Conservation (phyloP, 2,888 invertebrate genomes). For the Tetragnatha montana region DNA sequence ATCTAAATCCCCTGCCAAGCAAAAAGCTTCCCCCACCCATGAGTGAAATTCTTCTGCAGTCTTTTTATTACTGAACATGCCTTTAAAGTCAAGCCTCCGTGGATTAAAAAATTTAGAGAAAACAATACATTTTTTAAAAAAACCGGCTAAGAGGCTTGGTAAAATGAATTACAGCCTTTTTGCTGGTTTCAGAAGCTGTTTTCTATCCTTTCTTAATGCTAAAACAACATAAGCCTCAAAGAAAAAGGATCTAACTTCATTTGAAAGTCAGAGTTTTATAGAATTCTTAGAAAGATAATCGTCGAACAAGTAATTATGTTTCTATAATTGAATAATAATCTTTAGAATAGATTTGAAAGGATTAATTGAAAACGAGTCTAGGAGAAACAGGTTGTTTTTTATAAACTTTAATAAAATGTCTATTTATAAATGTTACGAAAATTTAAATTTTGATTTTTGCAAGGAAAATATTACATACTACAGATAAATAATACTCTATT, state of each 20-base stretch:
- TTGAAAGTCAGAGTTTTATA: not conserved
- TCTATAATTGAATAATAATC: slow-evolving; percentile 53
- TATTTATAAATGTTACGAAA: too few relatives aligned
- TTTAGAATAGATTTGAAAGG: slow-evolving; percentile 10
- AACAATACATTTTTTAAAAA: slow-evolving; percentile 8
- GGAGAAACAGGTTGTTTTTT: not conserved
- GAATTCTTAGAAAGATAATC: not conserved
- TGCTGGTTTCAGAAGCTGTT: not conserved
- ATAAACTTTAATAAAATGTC: too few relatives aligned
- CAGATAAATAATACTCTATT: too few relatives aligned
- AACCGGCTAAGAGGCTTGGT: slow-evolving; percentile 7
- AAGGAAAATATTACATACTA: too few relatives aligned
- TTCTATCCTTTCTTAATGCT: slow-evolving; percentile 34
- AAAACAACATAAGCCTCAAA: slow-evolving; percentile 53
- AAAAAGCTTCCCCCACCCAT: not conserved
- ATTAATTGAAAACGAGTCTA: slow-evolving; percentile 18
- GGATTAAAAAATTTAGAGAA: slow-evolving; percentile 28
- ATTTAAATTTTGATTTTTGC: too few relatives aligned
- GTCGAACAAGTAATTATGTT: slow-evolving; percentile 36
- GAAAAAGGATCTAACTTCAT: not conserved
- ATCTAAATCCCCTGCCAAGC: slow-evolving; percentile 17
- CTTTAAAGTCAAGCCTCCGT: slow-evolving; percentile 8
- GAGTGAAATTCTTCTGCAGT: not conserved
- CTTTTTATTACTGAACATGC: slow-evolving; percentile 32
- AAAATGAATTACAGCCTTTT: slow-evolving; percentile 27